Conservation (phyloP, 1,140 invertebrate species). For the Oppia nitens region DNA sequence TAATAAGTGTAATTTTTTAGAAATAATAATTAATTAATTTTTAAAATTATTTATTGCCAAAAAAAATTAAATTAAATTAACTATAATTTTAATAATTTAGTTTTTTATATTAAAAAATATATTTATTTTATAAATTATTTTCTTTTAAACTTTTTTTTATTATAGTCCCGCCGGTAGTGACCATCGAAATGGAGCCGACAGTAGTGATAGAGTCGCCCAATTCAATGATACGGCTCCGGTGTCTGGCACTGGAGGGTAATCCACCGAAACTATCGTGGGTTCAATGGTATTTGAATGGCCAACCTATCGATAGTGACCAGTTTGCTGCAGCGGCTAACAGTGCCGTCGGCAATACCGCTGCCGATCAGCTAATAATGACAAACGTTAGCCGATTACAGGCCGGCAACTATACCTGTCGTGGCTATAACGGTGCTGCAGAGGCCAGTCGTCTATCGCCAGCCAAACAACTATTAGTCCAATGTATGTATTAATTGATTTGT, state of each 20-base stretch:
- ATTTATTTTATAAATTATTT: neutral
- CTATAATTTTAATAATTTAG: neutral
- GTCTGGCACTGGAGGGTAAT: conserved; percentile 20
- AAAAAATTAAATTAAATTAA: too few relatives aligned
- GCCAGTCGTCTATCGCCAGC: conserved; percentile 17
- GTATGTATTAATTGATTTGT: conserved; percentile 15
- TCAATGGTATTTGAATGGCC: conserved; percentile 21
- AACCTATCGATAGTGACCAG: neutral
- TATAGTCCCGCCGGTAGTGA: conserved; percentile 22
- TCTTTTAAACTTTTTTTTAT: conserved; percentile 3
- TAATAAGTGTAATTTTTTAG: too few relatives aligned
- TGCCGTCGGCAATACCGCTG: neutral
- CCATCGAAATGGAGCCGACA: conserved; percentile 16
- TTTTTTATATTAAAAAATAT: neutral
- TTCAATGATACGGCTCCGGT: conserved; percentile 17
- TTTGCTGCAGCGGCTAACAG: neutral
- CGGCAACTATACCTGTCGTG: conserved; percentile 22
- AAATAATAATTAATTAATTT: too few relatives aligned
- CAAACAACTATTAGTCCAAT: conserved; percentile 19
- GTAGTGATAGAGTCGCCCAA: conserved; percentile 17
- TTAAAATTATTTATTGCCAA: too few relatives aligned
- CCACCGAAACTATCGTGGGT: conserved; percentile 20
- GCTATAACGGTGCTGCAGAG: conserved; percentile 19
- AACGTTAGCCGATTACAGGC: conserved; percentile 18
- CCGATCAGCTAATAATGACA: conserved; percentile 5